Conservation (phyloP, 2,888 invertebrate genomes). For the Yponomeuta plumbellus region DNA sequence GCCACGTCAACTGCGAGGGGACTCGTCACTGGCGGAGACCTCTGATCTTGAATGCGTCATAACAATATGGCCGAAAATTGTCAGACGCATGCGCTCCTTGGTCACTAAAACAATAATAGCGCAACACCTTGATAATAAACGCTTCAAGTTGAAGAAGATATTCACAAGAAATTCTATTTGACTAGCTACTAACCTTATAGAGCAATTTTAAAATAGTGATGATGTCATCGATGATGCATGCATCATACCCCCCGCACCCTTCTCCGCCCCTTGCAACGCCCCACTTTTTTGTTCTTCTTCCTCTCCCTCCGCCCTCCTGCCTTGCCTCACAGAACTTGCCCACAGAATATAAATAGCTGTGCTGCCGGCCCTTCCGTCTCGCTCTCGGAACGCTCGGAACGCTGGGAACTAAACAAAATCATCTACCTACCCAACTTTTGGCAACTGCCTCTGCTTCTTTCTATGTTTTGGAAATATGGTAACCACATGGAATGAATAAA, state of each 20-base stretch:
- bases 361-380: too few species aligned
- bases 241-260: not conserved
- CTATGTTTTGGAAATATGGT: too few species aligned
- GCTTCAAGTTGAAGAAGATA: not conserved
- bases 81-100: conserved; percentile 62
- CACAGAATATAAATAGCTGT: too few species aligned
- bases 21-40: conserved; percentile 89
- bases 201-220: conserved; percentile 9
- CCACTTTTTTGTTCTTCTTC: not conserved
- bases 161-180: not conserved
- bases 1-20: conserved; percentile 93
- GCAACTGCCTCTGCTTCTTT: too few species aligned
- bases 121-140: not conserved
- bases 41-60: conserved; percentile 86
- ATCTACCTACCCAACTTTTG: too few species aligned
- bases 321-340: too few species aligned
- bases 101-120: conserved; percentile 11
- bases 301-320: not conserved
- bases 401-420: too few species aligned
- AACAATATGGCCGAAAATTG: conserved; percentile 81
- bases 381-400: too few species aligned
- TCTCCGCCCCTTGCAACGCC: not conserved
- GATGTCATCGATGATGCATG: conserved; percentile 15
- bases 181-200: not conserved
- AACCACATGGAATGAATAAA: too few species aligned